Base-by-base conservation (phyloP, 2,113 vertebrate genomes). In the Parus major region DNA sequence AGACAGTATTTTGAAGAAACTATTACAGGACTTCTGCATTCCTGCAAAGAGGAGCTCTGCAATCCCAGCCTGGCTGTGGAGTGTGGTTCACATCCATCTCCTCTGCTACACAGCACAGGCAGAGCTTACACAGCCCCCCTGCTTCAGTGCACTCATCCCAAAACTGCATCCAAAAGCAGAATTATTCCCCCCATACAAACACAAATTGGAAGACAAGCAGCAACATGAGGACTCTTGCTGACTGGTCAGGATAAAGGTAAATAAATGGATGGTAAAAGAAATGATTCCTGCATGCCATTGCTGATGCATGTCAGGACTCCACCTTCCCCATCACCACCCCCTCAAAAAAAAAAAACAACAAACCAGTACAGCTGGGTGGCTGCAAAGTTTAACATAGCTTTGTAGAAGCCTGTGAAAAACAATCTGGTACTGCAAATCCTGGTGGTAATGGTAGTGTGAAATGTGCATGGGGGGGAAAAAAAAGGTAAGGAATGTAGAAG, bases 81-180 rank as follows among this genome's bases (percentile, higher is more conserved):
- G 6, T 2, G 44, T 1, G 3, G 46, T 53, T 42, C 21, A 6
- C 0, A 0, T 7, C 53, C 31, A 15, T 27, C 47, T 66, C 29
- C 50, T 73, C 36, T 46, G 44, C 49, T 57, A 0, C 31, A 10
- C 10, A 24, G 55, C 46, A 22, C 10, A 47, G 46, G 27, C 17
- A 68, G 79, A 69, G 13, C 28, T 76, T 29, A 35, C 50, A 8
- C 10, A 47, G 60, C 21, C 12, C 36, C n/a, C n/a, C 3, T 22
- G 23, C 29, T 82, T 69, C 46, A n/a, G 53, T 2, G 29, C 7
- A 1, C 42, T 59, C 33, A 10, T 50, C 75, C 52, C 47, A 60
- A 53, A 79, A 41, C 56, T 66, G 31, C 33, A 52, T 24, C 57
- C 29, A 55, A 41, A 25, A 78, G 21, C 4, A 60, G 27, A 72